phyloP scores from a whole-genome alignment of 2,797 vertebrate genomes.

The Choloepus didactylus region DNA sequence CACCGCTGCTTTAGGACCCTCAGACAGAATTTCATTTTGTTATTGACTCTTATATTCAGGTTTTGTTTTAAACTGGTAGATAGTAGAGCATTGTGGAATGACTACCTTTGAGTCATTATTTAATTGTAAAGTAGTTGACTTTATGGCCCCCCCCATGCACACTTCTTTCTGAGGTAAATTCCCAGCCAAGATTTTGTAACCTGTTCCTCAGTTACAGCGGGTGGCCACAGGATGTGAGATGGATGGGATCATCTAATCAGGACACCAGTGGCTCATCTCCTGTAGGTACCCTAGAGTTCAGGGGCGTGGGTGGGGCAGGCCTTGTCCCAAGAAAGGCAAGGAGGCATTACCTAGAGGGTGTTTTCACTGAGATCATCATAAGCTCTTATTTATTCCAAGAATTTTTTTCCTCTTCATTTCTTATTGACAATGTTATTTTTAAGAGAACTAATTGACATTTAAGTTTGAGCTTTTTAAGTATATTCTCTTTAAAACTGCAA shows the following conservation, averaged over 20 bases:
- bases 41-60: neutral
- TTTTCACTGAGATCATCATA: slow-evolving; percentile 30
- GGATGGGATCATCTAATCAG: neutral
- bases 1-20: neutral
- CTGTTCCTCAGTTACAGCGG: neutral
- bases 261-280: neutral
- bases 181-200: neutral
- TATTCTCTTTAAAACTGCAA: slow-evolving; percentile 37
- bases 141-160: neutral
- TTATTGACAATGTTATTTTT: slow-evolving; percentile 27
- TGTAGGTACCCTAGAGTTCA: slow-evolving; percentile 29
- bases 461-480: slow-evolving; percentile 28
- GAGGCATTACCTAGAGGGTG: neutral
- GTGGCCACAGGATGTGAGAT: neutral
- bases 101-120: neutral
- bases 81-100: neutral
- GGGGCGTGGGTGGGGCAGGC: neutral
- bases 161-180: neutral
- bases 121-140: slow-evolving; percentile 51
- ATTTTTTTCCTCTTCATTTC: slow-evolving; percentile 16
- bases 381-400: slow-evolving; percentile 38
- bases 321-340: neutral
- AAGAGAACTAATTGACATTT: slow-evolving; percentile 4
- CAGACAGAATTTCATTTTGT: neutral
- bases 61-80: slow-evolving; percentile 48